phyloP scores from a whole-genome alignment of 2,797 vertebrate species.

The Varecia variegata region DNA sequence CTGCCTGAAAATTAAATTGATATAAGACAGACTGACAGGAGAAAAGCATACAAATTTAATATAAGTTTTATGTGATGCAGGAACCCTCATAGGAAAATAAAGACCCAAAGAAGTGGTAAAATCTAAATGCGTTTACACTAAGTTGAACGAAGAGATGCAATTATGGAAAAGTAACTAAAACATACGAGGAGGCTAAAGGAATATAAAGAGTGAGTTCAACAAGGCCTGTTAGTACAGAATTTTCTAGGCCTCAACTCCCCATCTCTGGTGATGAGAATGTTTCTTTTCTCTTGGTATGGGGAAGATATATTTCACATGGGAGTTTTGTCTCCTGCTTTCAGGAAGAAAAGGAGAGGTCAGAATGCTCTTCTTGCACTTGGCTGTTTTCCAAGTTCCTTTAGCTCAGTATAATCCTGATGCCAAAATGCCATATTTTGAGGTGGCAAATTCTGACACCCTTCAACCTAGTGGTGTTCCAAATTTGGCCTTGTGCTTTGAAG shows the following conservation, averaged over 20 bases:
- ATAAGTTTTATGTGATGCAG: neutral
- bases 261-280: neutral
- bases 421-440: neutral
- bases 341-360: neutral
- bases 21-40: neutral
- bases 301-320: neutral
- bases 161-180: neutral
- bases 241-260: neutral
- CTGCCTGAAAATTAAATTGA: neutral
- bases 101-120: neutral
- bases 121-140: neutral
- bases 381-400: neutral
- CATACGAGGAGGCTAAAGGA: neutral
- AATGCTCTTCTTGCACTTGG: neutral
- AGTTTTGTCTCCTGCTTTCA: neutral
- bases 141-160: neutral
- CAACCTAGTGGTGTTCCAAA: neutral
- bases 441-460: neutral
- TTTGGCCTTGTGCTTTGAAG: slow-evolving; percentile 11
- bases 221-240: neutral
- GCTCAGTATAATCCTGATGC: neutral
- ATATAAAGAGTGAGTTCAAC: neutral
- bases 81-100: neutral
- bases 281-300: neutral
- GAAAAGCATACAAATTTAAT: neutral